A percentile compares a stretch with the other conserved stretches of the same genome.
These are phyloP conservation scores for Laspeyria flexula DNA, from an alignment of 2,888 invertebrate genomes.

Conservation along the genomic window DNA sequence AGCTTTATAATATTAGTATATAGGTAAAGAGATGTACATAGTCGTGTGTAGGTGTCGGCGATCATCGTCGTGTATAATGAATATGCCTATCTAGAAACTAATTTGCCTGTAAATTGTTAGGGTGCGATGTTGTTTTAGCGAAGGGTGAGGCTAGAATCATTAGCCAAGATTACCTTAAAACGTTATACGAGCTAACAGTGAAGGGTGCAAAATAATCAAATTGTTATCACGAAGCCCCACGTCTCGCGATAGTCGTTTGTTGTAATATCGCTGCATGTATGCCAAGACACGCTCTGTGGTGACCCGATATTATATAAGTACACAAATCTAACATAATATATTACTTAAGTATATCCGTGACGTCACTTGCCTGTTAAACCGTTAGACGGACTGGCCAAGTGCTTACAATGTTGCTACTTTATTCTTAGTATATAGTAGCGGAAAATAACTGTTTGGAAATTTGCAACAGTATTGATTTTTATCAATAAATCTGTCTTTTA, in stretches of 20 bases:
- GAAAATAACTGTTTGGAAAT: too few relatives aligned
- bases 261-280: constrained; percentile 57
- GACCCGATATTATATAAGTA: constrained; percentile 36
- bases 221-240: constrained; percentile 66
- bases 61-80: constrained; percentile 41
- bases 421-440: too few relatives aligned
- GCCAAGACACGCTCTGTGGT: constrained; percentile 56
- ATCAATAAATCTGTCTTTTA: too few relatives aligned
- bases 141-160: constrained; percentile 61
- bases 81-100: constrained; percentile 53
- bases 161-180: constrained; percentile 65
- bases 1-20: too few relatives aligned
- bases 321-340: constrained; percentile 29
- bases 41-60: constrained; percentile 20
- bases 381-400: background rate
- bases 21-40: too few relatives aligned
- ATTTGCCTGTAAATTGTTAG: constrained; percentile 64
- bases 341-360: constrained; percentile 13
- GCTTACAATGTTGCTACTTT: too few relatives aligned
- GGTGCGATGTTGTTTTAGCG: constrained; percentile 63
- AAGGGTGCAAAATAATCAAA: constrained; percentile 66
- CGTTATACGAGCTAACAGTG: constrained; percentile 45
- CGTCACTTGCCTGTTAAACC: constrained; percentile 11
- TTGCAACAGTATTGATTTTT: too few relatives aligned
- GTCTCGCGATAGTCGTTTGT: constrained; percentile 53